Base-by-base conservation (phyloP, 2,888 invertebrate genomes). In the Pollenia amentaria region DNA sequence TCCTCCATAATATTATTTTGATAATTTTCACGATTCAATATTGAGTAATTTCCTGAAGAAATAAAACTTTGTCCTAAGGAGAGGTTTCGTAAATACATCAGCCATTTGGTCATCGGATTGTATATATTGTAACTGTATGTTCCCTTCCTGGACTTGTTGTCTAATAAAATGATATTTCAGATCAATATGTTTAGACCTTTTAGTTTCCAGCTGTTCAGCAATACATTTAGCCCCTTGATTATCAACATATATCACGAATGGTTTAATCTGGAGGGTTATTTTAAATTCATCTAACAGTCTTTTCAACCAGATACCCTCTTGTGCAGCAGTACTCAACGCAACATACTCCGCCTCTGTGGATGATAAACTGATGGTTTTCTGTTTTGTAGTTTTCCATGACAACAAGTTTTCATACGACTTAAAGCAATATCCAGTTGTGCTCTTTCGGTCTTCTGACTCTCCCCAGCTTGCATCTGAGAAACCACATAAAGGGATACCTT, bases 191-290 rank as follows among this genome's bases (percentile, higher is more conserved):
- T 73, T 73, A n/a, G 73, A 73, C 48, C 48, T 48, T 38, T n/a
- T 73, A 10, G 60, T 73, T 21, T 62, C 60, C 38, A 62, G 16
- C n/a, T 73, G 73, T 12, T 73, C 73, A 12, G 73, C 73, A 48
- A 73, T 62, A 48, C 11, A 62, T 48, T 62, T 60, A n/a, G 73
- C 73, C 12, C 60, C 73, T 38, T 73, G 73, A 21, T 73, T 73
- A 21, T 73, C 46, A 38, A 73, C 46, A 60, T 48, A 9, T 48
- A 73, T 62, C 8, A 55, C 42, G 9, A 70, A 70, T 42, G 55
- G 9, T 70, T 18, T 8, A 55, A 42, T 53, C 8, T 7, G 11
- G 1, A 8, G 11, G n/a, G 55, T 72, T 9, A 72, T 42, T 12
- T 38, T 8, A 16, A 44, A 57, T 44, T 72, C 55, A 21, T 72